A percentile compares a stretch with the other conserved stretches of the same genome.
phyloP scores from a whole-genome alignment of 2,113 vertebrate genomes.

The Phaethornis superciliosus region DNA sequence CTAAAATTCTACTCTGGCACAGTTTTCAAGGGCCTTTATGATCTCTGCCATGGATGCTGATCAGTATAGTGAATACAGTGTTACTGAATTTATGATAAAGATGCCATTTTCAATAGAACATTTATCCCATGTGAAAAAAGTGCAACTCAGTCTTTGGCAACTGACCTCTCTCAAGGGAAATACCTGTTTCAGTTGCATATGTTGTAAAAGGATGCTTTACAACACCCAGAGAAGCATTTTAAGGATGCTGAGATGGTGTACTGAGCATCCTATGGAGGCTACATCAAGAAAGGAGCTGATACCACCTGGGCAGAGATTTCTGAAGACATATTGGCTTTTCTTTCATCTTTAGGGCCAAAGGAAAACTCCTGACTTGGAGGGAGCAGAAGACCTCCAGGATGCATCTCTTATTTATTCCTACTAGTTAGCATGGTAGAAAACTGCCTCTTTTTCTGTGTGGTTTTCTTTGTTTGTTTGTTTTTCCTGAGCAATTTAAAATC shows the following conservation, averaged over 20 bases:
- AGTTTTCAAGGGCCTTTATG: not conserved
- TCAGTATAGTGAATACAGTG: not conserved
- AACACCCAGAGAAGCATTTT: not conserved
- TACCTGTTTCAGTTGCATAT: accelerated
- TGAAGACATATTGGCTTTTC: accelerated
- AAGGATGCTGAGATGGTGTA: accelerated
- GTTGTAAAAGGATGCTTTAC: not conserved
- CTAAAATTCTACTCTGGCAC: not conserved
- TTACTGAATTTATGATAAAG: not conserved
- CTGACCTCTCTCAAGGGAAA: not conserved
- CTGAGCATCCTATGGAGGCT: accelerated
- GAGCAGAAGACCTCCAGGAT: not conserved
- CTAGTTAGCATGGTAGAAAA: not conserved
- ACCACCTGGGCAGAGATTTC: not conserved
- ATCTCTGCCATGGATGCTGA: accelerated
- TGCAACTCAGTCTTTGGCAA: accelerated
- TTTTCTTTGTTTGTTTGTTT: not conserved
- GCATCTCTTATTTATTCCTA: not conserved
- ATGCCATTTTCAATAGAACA: not conserved
- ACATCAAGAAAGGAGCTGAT: not conserved
- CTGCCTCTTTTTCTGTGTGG: not conserved
- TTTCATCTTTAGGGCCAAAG: not conserved
- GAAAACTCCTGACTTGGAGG: not conserved
- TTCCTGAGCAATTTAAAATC: not conserved
- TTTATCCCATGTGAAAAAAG: not conserved